Conservation (phyloP, 2,113 vertebrate species). For the human (Homo sapiens) region DNA sequence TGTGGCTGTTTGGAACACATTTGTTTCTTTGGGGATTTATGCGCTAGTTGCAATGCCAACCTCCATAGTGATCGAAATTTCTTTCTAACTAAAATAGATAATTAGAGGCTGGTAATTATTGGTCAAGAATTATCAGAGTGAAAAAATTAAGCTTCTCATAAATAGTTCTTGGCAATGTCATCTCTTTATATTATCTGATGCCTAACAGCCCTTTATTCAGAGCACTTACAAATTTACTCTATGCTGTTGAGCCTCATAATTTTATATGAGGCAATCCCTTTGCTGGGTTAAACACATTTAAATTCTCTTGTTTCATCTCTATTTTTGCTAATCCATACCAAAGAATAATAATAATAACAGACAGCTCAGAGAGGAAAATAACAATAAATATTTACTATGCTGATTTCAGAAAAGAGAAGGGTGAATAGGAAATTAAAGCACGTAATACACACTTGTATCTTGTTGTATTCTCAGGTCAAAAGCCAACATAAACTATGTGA, state of each 20-base stretch:
- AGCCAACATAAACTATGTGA: conserved; percentile 67
- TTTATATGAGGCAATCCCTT: conserved; percentile 79
- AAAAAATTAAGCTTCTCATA: conserved; percentile 89
- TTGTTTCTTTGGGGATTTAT: conserved; percentile 88
- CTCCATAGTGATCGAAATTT: conserved; percentile 87
- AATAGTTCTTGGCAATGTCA: conserved; percentile 87
- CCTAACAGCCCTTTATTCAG: conserved; percentile 81
- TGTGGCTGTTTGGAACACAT: conserved; percentile 89
- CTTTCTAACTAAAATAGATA: conserved; percentile 89
- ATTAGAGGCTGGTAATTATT: conserved; percentile 89
- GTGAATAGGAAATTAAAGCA: conserved; percentile 48
- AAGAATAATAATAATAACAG: conserved; percentile 58
- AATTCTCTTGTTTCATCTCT: conserved; percentile 60
- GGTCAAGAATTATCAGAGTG: conserved; percentile 91
- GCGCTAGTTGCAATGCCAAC: conserved; percentile 85
- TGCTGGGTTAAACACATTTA: conserved; percentile 66
- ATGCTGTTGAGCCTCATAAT: conserved; percentile 79
- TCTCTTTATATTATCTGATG: conserved; percentile 84
- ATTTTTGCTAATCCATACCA: conserved; percentile 3
- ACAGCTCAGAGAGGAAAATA: conserved; percentile 57
- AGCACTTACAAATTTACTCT: conserved; percentile 82
- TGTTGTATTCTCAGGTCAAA: conserved; percentile 75
- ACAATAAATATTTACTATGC: conserved; percentile 64
- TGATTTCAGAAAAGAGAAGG: conserved; percentile 49
- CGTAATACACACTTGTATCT: conserved; percentile 48